Conservation (phyloP, 2,888 invertebrate genomes). For the Orthosia cruda region DNA sequence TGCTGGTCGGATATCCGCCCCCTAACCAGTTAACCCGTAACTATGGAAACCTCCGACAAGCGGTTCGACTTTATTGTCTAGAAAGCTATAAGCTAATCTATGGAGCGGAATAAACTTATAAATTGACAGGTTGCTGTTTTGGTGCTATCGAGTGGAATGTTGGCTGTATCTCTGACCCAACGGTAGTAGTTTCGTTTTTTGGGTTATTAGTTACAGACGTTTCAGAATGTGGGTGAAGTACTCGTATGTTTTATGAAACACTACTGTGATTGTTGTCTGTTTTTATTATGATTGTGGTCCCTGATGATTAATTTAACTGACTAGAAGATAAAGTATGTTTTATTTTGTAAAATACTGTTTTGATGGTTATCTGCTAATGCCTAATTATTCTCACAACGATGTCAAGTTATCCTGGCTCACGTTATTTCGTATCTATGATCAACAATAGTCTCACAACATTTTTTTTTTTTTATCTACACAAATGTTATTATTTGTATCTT, state of each 20-base stretch:
- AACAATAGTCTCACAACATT: too few relatives aligned
- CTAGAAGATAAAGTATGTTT: neutral
- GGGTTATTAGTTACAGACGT: constrained; percentile 11
- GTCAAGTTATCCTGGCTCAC: neutral
- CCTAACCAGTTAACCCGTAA: constrained; percentile 41
- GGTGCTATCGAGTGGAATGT: constrained; percentile 34
- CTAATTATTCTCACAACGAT: neutral
- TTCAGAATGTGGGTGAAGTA: neutral
- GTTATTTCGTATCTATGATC: neutral
- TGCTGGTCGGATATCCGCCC: constrained; percentile 48
- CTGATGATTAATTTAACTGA: neutral
- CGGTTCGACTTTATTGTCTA: constrained; percentile 52
- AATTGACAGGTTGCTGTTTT: constrained; percentile 35
- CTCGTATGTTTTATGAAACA: neutral
- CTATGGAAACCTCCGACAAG: constrained; percentile 54
- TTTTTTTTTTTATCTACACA: too few relatives aligned
- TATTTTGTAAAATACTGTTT: neutral
- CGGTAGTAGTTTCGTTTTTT: neutral
- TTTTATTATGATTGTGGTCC: constrained; percentile 12
- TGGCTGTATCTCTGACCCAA: constrained; percentile 23
- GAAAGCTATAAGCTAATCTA: constrained; percentile 43
- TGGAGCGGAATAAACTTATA: constrained; percentile 34
- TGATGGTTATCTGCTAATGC: neutral
- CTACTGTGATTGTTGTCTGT: too few relatives aligned
- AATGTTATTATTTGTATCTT: neutral